Evolutionary conservation across 2,113 vertebrate species (phyloP).

Genomic region (Falco punctatus): DNA sequence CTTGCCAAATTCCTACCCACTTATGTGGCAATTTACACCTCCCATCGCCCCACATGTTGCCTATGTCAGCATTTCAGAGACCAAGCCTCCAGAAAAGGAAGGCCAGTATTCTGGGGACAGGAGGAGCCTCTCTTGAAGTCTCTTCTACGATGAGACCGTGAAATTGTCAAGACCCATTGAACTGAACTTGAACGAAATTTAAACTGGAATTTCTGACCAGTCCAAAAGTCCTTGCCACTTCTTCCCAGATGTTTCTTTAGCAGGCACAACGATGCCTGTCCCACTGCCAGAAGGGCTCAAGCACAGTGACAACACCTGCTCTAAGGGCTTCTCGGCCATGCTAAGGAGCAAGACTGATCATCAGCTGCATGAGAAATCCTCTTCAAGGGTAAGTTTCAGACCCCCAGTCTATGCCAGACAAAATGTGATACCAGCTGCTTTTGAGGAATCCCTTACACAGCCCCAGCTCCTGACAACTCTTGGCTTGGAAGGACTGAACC

Average conservation of each 20-base stretch:
- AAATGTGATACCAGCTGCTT: background rate
- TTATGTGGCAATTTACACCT: background rate
- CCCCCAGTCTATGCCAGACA: background rate
- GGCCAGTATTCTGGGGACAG: background rate
- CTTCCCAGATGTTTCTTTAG: background rate
- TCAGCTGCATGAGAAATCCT: background rate
- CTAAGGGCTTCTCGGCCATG: background rate
- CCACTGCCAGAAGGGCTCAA: background rate
- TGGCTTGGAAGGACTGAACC: background rate
- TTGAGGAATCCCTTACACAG: background rate
- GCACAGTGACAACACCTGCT: background rate
- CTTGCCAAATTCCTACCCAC: background rate
- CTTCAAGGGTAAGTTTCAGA: background rate
- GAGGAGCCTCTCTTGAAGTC: background rate
- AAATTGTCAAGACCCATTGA: background rate
- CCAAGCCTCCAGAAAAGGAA: background rate
- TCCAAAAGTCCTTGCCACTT: background rate
- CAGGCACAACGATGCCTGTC: background rate
- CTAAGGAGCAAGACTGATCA: background rate
- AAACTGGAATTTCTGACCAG: background rate
- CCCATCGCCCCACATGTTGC: rapidly evolving
- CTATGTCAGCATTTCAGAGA: background rate
- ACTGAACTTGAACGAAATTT: background rate
- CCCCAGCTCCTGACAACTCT: background rate
- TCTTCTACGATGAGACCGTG: background rate